Evolutionary conservation across 2,888 invertebrate genomes (phyloP), one percentile per base, ranked within the genome.

Genomic region (Aporophyla nigra): DNA sequence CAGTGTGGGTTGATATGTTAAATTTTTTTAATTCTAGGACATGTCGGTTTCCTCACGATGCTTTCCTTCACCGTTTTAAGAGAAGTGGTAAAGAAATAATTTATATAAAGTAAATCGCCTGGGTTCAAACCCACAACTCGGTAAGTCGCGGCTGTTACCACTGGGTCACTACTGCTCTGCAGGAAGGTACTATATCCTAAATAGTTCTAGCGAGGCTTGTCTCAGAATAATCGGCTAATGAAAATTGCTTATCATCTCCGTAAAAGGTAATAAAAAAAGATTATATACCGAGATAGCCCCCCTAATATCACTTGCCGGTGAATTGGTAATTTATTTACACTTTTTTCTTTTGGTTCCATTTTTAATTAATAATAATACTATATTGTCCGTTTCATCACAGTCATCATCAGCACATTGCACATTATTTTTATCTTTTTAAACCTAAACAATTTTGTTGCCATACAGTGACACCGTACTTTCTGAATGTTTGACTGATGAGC

Each of bases 231-330:
- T n/a, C 27, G 14, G n/a, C 58, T 21, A n/a, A 27, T 24, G n/a
- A 58, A 74, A 56, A 51, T 51, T 71, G 27, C 49, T 33, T 46
- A 79, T 16, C 4, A 40, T 21, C 12, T 21, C 14, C 24, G 7
- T 59, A 49, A 51, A 56, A 56, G n/a, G 33, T 33, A 33, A 5
- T 33, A 58, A 71, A 63, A 43, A 33, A 51, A 68, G 24, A 12
- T 27, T 16, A 16, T 49, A 53, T 86, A 83, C 83, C 83, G 83
- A 40, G 68, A 46, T 7, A 83, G 33, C 0, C 83, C 83, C 2
- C 83, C 78, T 0, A 83, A 71, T 14, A 83, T 69, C 14, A 86
- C 12, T 59, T 61, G 40, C 33, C 33, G 62, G 21, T 76, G 85
- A 6, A 1, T 14, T 21, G 63, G 40, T 0, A 58, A 4, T 33